A percentile compares a stretch with the other conserved stretches of the same genome.
These are phyloP conservation scores for Cyprinodon brontotheroides DNA, from an alignment of 2,113 vertebrate species.

Conservation along the genomic window DNA sequence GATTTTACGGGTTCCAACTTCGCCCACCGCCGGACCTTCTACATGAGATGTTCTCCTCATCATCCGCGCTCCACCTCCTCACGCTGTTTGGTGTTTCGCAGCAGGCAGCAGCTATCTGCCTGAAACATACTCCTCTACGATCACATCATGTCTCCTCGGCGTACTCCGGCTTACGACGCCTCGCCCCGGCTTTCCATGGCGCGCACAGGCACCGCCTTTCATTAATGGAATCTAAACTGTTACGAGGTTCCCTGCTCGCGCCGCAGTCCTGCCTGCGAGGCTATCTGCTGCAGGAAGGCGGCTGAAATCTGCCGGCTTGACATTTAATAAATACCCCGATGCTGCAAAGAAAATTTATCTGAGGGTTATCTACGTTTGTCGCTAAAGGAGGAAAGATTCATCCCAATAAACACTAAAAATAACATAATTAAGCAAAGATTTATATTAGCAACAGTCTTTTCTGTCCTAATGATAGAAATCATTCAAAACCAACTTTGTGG, in stretches of 20 bases:
- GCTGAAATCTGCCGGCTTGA: constrained; percentile 50
- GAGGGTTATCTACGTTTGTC: background rate
- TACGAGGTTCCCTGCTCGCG: constrained; percentile 11
- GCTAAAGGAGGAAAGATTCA: too few species aligned
- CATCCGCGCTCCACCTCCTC: background rate
- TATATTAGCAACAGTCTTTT: too few species aligned
- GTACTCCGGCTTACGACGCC: too few species aligned
- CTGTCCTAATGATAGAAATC: too few species aligned
- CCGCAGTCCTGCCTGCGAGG: constrained; percentile 15
- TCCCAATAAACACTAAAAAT: too few species aligned
- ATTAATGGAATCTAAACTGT: constrained; percentile 77
- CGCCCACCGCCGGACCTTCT: too few species aligned
- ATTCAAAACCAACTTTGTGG: too few species aligned
- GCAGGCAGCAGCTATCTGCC: constrained; percentile 9
- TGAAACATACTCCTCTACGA: constrained; percentile 42
- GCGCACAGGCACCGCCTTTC: too few species aligned
- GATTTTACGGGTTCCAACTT: too few species aligned
- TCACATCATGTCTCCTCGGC: constrained; percentile 41
- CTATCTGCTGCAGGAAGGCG: constrained; percentile 16
- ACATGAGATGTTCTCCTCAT: background rate
- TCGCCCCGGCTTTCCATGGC: too few species aligned
- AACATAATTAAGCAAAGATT: too few species aligned
- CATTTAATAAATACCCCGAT: constrained; percentile 46
- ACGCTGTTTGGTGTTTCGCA: too few species aligned
- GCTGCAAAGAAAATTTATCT: constrained; percentile 2